Evolutionary conservation across 2,797 vertebrate genomes (phyloP), one percentile per base, ranked within the genome.

Genomic region (Percopsis omiscomaycus): DNA sequence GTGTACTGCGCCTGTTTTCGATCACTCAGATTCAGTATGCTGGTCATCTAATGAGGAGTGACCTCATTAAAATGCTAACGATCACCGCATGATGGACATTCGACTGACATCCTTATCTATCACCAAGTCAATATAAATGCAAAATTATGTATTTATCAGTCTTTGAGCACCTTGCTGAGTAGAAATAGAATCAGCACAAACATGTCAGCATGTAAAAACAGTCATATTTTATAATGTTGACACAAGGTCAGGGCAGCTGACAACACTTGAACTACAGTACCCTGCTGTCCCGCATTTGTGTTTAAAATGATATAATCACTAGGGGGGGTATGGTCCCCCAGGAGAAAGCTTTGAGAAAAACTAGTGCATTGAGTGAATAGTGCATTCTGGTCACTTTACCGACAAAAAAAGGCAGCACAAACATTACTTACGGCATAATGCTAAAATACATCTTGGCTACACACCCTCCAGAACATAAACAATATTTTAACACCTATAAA

Each of bases 101-200:
- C 6, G 32, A 47, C 63, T 63, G 69, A 73, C 67, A 70, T 22
- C 42, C 54, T 45, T 68, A 77, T 68, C 73, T 54, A 64, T 77
- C 74, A 66, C 60, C 52, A 75, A 69, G 65, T 76, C 74, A 80
- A 68, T 59, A 52, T 37, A 61, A 68, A 77, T 73, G 78, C 60
- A 77, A 48, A 15, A 64, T 64, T 30, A 55, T 55, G 63, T 69
- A 78, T 86, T 80, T 73, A 81, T 79, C 42, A 64, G 45, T 45
- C 16, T 11, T 44, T 59, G 52, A 42, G 37, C 63, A 55, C 66
- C 59, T 59, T 68, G 66, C 27, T 47, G 51, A 66, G 54, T 28
- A 65, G 61, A 69, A 72, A 70, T 61, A 42, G 0, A 3, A 81
- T 89, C 84, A 65, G 83, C 86, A 77, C 69, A 78, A 84, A 82